Conservation (phyloP, 37 sponge, comb jelly and placozoan species). For the Oopsacas minuta region DNA sequence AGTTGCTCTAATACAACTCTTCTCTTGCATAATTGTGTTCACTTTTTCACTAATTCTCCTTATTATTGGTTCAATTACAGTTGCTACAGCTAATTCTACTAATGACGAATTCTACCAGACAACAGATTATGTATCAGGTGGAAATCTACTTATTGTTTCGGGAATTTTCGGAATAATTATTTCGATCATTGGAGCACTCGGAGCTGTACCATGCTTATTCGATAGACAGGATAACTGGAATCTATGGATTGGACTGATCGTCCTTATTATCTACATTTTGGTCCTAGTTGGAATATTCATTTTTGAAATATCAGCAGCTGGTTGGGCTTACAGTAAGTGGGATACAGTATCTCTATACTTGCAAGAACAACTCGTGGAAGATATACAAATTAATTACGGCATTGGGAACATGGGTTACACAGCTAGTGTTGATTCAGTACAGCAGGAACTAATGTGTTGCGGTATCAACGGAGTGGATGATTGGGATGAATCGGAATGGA, state of each 20-base stretch:
- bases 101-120: not conserved
- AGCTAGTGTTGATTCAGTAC: not conserved
- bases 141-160: not conserved
- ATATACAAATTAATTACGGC: not conserved
- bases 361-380: not conserved
- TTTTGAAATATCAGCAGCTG: not conserved
- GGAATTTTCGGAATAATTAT: not conserved
- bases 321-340: not conserved
- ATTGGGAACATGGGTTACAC: not conserved
- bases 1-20: not conserved
- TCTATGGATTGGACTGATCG: not conserved
- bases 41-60: constrained; percentile 9
- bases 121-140: not conserved
- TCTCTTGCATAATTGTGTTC: not conserved
- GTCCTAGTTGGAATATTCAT: not conserved
- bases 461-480: not conserved
- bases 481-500: not conserved
- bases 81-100: not conserved
- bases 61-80: not conserved
- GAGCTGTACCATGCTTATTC: not conserved
- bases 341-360: not conserved
- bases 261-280: constrained; percentile 1
- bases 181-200: not conserved
- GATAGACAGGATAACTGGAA: constrained; percentile 1
- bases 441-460: not conserved